Evolutionary conservation across 2,888 invertebrate species (phyloP).

Genomic region (Cyrtodaria siliqua): DNA sequence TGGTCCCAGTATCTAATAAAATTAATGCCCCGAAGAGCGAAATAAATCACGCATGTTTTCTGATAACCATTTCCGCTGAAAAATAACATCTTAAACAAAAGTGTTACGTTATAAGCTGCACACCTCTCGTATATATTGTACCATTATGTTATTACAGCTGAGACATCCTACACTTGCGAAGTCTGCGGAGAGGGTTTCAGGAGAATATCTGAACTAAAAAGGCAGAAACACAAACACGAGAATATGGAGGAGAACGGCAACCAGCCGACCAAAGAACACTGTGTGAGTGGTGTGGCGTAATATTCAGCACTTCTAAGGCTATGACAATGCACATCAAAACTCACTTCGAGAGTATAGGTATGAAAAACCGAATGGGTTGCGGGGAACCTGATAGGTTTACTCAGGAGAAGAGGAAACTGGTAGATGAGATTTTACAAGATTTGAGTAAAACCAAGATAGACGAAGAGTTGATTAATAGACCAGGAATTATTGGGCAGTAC

Average conservation of each 20-base stretch:
- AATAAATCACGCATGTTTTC: too few relatives aligned
- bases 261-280: not conserved
- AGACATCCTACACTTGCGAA: slow-evolving; percentile 54
- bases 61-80: too few relatives aligned
- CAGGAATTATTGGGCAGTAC: not conserved
- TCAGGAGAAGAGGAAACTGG: slow-evolving; percentile 27
- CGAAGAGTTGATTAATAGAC: not conserved
- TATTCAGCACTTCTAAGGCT: slow-evolving; percentile 35
- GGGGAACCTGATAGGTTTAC: not conserved
- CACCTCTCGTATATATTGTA: too few relatives aligned
- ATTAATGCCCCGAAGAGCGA: too few relatives aligned
- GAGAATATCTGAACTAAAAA: slow-evolving; percentile 53
- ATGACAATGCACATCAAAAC: slow-evolving; percentile 33
- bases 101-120: too few relatives aligned
- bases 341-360: slow-evolving; percentile 25
- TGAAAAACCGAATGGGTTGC: not conserved
- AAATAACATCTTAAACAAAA: too few relatives aligned
- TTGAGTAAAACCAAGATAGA: slow-evolving; percentile 4
- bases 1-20: too few relatives aligned
- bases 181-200: slow-evolving; percentile 58
- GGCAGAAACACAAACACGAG: slow-evolving; percentile 46
- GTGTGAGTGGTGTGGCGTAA: slow-evolving; percentile 39
- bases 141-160: slow-evolving; percentile 34
- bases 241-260: not conserved
- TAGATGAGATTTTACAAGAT: slow-evolving; percentile 43